Conservation (phyloP, 2,888 invertebrate genomes). For the Adela reaumurella region DNA sequence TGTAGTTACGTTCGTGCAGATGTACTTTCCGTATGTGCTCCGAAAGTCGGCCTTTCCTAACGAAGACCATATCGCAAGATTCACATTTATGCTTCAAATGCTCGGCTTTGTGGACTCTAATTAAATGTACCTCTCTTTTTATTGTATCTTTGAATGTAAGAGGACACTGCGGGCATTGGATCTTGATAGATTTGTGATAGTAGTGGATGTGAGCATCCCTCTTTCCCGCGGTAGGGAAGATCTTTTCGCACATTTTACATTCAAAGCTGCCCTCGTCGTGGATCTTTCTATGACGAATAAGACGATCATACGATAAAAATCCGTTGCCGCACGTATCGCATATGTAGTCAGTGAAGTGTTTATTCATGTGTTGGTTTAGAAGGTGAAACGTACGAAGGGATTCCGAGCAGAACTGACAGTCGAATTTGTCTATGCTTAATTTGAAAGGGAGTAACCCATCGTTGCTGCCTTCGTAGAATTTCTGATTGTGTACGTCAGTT, state of each 20-base stretch:
- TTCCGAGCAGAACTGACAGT: constrained; percentile 26
- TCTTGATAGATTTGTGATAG: not conserved
- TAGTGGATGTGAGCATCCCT: not conserved
- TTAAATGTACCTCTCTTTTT: constrained; percentile 38
- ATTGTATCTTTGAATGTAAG: constrained; percentile 45
- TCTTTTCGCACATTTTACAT: constrained; percentile 36
- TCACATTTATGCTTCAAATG: constrained; percentile 45
- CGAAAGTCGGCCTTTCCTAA: constrained; percentile 55
- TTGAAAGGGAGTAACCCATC: constrained; percentile 34
- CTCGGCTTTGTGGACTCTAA: constrained; percentile 39
- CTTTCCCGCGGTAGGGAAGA: constrained; percentile 24
- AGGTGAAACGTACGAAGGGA: not conserved
- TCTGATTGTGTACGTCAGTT: constrained; percentile 25
- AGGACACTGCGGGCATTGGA: constrained; percentile 33
- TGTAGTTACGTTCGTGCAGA: constrained; percentile 42
- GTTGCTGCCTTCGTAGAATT: constrained; percentile 30
- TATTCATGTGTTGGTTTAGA: constrained; percentile 19
- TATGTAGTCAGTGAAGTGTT: not conserved
- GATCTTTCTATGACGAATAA: constrained; percentile 37
- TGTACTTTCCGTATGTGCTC: constrained; percentile 59
- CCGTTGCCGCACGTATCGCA: constrained; percentile 4
- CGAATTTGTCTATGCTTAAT: constrained; percentile 24
- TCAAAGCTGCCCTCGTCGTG: constrained; percentile 38
- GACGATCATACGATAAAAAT: constrained; percentile 37
- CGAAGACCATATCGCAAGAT: constrained; percentile 44